Evolutionary conservation across 2,888 invertebrate genomes (phyloP).

Genomic region (Tetranychus piercei): DNA sequence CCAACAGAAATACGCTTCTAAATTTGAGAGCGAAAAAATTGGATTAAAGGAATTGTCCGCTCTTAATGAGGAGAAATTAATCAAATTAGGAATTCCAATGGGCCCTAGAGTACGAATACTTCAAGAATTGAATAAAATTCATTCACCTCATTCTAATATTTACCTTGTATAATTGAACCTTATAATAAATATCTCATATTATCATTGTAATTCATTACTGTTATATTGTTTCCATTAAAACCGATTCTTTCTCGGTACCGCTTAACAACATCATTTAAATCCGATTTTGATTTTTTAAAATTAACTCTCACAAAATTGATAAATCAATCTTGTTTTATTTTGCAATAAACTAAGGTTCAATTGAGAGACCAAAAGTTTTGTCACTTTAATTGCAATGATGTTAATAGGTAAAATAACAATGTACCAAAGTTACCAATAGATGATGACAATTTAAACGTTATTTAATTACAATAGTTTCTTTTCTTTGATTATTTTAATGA

Average conservation of each 20-base stretch:
- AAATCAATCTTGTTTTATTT: too few species aligned
- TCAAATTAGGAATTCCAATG: constrained; percentile 72
- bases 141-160: neutral
- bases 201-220: neutral
- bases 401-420: neutral
- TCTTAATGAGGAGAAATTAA: constrained; percentile 64
- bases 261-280: too few species aligned
- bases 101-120: constrained; percentile 70
- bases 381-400: neutral
- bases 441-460: neutral
- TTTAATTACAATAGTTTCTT: neutral
- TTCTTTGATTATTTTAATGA: too few species aligned
- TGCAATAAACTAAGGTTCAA: too few species aligned
- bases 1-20: constrained; percentile 9
- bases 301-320: too few species aligned
- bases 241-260: too few species aligned
- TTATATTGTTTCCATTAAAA: too few species aligned
- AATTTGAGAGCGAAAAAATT: constrained; percentile 33
- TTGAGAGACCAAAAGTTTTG: too few species aligned
- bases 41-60: constrained; percentile 79
- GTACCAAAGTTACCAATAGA: neutral
- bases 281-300: too few species aligned
- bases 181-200: neutral
- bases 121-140: constrained; percentile 42
- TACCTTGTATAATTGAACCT: neutral